phyloP scores from a whole-genome alignment of 1,140 invertebrate genomes.

The silkworm (Bombyx mori) region ASM3026992v2 NC_085111.1:14125501-14126000 shows the following conservation, averaged over 20 bases:
- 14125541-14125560: constrained; percentile 6
- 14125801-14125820: constrained; percentile 55
- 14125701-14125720: constrained; percentile 33
- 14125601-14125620: constrained; percentile 10
- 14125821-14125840: constrained; percentile 46
- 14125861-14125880: constrained; percentile 54
- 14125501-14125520: too few relatives aligned
- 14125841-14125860: constrained; percentile 64
- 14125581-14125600: constrained; percentile 2
- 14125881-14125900: constrained; percentile 36
- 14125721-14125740: constrained; percentile 33
- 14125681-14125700: constrained; percentile 26
- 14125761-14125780: constrained; percentile 17
- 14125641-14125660: constrained; percentile 7
- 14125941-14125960: constrained; percentile 44
- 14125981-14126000: constrained; percentile 39
- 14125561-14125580: neutral
- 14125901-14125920: constrained; percentile 53
- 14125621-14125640: neutral
- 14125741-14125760: constrained; percentile 20
- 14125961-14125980: constrained; percentile 44
- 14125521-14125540: neutral
- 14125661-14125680: constrained; percentile 5
- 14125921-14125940: constrained; percentile 60
- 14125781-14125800: constrained; percentile 52